Conservation (phyloP, 2,797 vertebrate genomes). For the Phylloscopus collybita region DNA sequence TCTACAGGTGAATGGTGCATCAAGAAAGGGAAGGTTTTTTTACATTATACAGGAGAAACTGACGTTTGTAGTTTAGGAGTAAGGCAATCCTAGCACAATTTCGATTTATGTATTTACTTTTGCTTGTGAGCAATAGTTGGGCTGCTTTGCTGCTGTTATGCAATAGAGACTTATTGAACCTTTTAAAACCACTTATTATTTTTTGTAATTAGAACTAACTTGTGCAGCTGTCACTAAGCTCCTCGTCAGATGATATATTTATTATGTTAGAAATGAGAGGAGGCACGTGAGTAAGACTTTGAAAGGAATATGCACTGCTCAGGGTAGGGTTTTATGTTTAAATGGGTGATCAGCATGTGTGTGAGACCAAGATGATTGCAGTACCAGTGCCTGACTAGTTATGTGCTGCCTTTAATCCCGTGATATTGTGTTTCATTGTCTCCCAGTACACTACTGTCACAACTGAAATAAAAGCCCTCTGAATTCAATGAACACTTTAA, state of each 20-base stretch:
- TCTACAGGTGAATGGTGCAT: neutral
- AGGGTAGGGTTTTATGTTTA: conserved; percentile 73
- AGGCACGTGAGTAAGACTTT: conserved; percentile 69
- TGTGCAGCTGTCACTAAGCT: conserved; percentile 81
- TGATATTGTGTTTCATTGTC: conserved; percentile 78
- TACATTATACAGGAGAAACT: neutral
- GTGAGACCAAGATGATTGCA: conserved; percentile 69
- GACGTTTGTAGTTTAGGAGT: neutral
- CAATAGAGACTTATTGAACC: conserved; percentile 50
- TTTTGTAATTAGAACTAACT: conserved; percentile 55
- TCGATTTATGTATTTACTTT: neutral
- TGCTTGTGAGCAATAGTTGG: neutral
- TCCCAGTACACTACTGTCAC: conserved; percentile 64
- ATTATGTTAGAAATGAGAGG: conserved; percentile 73
- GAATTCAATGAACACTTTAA: conserved; percentile 73
- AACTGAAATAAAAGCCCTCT: conserved; percentile 76
- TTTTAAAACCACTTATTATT: conserved; percentile 62
- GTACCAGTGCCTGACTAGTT: conserved; percentile 64
- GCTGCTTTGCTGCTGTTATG: conserved; percentile 35
- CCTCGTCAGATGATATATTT: conserved; percentile 76
- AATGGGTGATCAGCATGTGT: conserved; percentile 72
- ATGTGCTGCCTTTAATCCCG: conserved; percentile 77
- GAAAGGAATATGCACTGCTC: conserved; percentile 70
- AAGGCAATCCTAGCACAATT: neutral
- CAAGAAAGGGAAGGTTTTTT: neutral